phyloP scores from a whole-genome alignment of 2,888 invertebrate genomes.

The Rutpela maculata region DNA sequence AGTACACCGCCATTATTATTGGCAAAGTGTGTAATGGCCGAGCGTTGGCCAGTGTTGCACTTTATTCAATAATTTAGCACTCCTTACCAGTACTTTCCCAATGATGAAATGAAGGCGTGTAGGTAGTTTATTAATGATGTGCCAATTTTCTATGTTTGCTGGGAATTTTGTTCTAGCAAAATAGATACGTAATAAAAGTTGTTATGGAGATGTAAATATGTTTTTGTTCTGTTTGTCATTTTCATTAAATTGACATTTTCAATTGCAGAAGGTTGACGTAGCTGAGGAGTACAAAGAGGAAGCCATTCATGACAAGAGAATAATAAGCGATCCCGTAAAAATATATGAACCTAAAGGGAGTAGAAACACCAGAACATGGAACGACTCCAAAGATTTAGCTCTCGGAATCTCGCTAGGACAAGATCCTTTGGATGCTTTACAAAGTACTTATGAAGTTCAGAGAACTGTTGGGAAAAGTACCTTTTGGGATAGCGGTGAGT shows the following conservation, averaged over 20 bases:
- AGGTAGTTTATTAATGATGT: too few species aligned
- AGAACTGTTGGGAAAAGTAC: conserved; percentile 56
- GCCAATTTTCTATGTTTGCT: too few species aligned
- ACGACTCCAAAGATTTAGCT: conserved; percentile 78
- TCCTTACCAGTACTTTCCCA: too few species aligned
- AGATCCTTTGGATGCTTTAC: conserved; percentile 76
- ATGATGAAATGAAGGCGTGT: too few species aligned
- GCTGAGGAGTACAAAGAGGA: conserved; percentile 48
- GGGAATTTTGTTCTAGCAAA: too few species aligned
- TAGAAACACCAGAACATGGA: conserved; percentile 75
- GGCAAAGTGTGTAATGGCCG: too few species aligned
- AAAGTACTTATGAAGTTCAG: conserved; percentile 73
- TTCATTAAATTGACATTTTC: background rate
- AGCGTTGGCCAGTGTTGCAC: too few species aligned
- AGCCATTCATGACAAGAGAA: conserved; percentile 29
- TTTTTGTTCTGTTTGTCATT: background rate
- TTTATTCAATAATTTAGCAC: too few species aligned
- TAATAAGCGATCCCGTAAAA: conserved; percentile 69
- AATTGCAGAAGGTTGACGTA: conserved; percentile 45
- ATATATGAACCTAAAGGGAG: conserved; percentile 72
- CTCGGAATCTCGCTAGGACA: conserved; percentile 78
- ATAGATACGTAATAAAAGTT: too few species aligned
- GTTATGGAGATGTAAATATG: background rate
- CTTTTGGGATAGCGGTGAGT: conserved; percentile 54
- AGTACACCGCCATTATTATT: too few species aligned